Conservation (phyloP, 2,797 vertebrate genomes). For the Sebastes miniatus region DNA sequence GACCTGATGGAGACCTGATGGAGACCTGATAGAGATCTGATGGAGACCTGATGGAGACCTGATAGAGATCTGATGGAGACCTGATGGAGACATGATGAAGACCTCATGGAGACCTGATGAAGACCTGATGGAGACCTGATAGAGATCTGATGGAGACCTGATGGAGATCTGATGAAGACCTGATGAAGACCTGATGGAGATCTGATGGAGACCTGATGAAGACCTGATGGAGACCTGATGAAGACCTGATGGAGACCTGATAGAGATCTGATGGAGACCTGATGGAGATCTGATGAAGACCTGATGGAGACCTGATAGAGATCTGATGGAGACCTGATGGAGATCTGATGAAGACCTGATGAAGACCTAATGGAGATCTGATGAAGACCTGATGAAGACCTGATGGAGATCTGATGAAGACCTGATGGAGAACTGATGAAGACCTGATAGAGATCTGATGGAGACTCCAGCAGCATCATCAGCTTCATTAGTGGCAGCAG, state of each 20-base stretch:
- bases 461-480: neutral
- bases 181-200: accelerated
- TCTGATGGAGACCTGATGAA: accelerated
- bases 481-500: neutral
- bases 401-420: accelerated
- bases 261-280: accelerated
- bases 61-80: too few relatives aligned
- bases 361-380: accelerated
- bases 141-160: accelerated
- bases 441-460: too few relatives aligned
- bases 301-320: accelerated
- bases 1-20: too few relatives aligned
- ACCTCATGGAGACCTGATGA: too few relatives aligned
- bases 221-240: too few relatives aligned
- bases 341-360: accelerated
- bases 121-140: too few relatives aligned
- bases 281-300: accelerated
- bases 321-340: accelerated
- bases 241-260: accelerated
- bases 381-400: accelerated
- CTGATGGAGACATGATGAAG: accelerated
- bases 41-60: too few relatives aligned
- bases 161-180: accelerated
- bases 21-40: too few relatives aligned
- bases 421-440: accelerated